These are phyloP conservation scores for Mobula hypostoma DNA, from an alignment of 2,113 vertebrate genomes.

Conservation along the genomic window DNA sequence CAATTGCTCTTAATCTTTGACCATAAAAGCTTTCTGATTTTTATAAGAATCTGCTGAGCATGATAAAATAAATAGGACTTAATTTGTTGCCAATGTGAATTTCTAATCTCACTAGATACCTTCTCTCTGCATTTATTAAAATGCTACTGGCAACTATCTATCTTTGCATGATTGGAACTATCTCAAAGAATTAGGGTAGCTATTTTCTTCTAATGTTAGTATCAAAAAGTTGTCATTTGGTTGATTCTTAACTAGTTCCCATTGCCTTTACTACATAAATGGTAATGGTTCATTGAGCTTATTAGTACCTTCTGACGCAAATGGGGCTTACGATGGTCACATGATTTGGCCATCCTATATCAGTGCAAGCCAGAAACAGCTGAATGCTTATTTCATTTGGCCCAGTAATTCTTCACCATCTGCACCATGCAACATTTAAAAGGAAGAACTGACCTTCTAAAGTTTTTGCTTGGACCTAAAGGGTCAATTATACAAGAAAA, in stretches of 20 bases:
- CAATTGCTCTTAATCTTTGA: background rate
- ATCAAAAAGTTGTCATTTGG: background rate
- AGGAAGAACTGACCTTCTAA: background rate
- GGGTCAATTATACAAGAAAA: background rate
- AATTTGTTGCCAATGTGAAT: background rate
- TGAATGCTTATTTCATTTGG: background rate
- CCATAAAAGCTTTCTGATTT: background rate
- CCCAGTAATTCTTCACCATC: background rate
- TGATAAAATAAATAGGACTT: background rate
- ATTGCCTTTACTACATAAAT: background rate
- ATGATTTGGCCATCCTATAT: background rate
- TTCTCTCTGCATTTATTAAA: background rate
- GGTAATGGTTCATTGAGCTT: background rate
- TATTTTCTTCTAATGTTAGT: background rate
- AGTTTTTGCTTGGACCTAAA: background rate
- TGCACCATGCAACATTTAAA: background rate
- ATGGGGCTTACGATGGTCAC: background rate
- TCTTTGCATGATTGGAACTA: background rate
- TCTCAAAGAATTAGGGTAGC: background rate
- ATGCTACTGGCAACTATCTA: background rate
- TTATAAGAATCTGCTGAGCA: background rate
- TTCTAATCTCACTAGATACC: background rate
- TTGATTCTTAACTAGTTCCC: conserved; percentile 15
- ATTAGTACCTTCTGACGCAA: conserved; percentile 1
- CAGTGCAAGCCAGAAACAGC: background rate